Evolutionary conservation across 2,888 invertebrate genomes (phyloP), one percentile per base, ranked within the genome.

Genomic region (Andrena hattorfiana): DNA sequence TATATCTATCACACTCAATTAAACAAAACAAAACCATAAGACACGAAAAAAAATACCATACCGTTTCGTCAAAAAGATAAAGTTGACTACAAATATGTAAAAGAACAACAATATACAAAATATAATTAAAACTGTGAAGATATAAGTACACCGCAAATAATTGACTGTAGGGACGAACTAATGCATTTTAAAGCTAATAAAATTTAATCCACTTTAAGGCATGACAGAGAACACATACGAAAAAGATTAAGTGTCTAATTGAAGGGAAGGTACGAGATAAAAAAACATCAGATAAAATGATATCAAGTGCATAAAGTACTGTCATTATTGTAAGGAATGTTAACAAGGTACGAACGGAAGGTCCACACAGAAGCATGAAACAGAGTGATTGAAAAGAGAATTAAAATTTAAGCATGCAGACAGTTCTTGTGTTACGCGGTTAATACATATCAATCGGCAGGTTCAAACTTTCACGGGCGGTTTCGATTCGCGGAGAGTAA

Each of bases 391-490:
- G 56, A 56, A 26, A 56, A 1, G 26, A 13, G 23, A 56, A 20
- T 56, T 2, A 56, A 26, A 26, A 56, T 42, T 42, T 16, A 42
- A 16, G 56, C 10, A 13, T 10, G 10, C 23, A 48, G 26, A 20
- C 35, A 69, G 62, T 28, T 3, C 16, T 13, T 7, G 35, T 26
- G 23, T 56, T 20, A 56, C 20, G 56, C 56, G 56, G 56, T 56
- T 56, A 32, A 5, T 64, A 64, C 7, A 59, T 4, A 8, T 28
- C 56, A 59, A 23, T 59, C 4, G 28, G 5, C 8, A 26, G n/a
- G n/a, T 62, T 48, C n/a, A 20, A 75, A 75, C 68, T 75, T 79
- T 75, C 69, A 78, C 68, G 54, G 51, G 7, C 42, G 20, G 56
- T 69, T 54, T 48, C 30, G 26, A 49, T 54, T 56, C n/a, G 32